These are phyloP conservation scores for Raja brachyura DNA, from an alignment of 2,113 vertebrate genomes.

Conservation along the genomic window DNA sequence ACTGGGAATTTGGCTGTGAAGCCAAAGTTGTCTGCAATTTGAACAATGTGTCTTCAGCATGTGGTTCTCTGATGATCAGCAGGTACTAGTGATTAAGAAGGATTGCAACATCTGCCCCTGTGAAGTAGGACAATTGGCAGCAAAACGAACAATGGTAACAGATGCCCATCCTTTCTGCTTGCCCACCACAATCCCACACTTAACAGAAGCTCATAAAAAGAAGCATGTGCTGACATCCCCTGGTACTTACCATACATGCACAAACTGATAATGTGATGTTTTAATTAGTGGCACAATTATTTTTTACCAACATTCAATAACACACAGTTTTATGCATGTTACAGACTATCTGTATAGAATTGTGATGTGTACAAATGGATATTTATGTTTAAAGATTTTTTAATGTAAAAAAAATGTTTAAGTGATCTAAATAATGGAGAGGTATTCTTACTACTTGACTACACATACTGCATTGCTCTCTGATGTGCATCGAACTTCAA, in stretches of 20 bases:
- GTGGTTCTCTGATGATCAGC: not conserved
- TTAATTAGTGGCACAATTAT: not conserved
- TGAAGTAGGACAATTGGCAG: not conserved
- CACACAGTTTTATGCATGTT: not conserved
- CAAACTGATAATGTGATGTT: constrained; percentile 2
- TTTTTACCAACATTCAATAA: not conserved
- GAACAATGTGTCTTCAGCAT: not conserved
- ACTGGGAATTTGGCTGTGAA: not conserved
- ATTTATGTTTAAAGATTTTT: not conserved
- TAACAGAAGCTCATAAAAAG: not conserved
- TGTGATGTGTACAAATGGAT: not conserved
- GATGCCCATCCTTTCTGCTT: not conserved
- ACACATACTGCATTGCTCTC: not conserved
- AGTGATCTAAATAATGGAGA: not conserved
- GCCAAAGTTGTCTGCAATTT: not conserved
- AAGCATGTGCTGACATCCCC: constrained; percentile 15
- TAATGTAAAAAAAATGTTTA: not conserved
- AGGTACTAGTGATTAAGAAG: not conserved
- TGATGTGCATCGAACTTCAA: not conserved
- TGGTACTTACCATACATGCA: not conserved
- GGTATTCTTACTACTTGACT: not conserved
- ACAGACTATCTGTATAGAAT: not conserved
- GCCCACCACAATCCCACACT: not conserved
- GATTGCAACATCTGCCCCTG: not conserved
- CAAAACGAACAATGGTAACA: not conserved